Conservation (phyloP, 2,888 invertebrate species). For the Troglohyphantes excavatus region DNA sequence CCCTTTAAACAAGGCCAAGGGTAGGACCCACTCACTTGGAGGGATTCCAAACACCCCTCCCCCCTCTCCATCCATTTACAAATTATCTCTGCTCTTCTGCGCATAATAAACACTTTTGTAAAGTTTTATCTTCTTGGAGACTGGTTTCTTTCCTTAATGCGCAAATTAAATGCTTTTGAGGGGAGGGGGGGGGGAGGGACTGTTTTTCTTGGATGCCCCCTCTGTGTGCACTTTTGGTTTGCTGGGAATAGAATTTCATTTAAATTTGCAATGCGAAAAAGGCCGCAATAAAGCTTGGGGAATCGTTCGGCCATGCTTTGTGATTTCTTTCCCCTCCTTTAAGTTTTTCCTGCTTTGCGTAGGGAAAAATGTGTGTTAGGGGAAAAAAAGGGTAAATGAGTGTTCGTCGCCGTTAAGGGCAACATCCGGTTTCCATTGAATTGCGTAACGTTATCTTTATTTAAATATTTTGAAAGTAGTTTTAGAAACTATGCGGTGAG, state of each 20-base stretch:
- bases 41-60: slow-evolving; percentile 14
- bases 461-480: neutral
- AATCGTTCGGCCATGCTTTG: neutral
- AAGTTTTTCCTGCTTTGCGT: neutral
- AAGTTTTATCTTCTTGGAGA: slow-evolving; percentile 68
- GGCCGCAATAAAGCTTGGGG: neutral
- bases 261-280: slow-evolving; percentile 11
- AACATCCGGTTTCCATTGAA: neutral
- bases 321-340: neutral
- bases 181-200: too few species aligned
- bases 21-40: slow-evolving; percentile 35
- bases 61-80: slow-evolving; percentile 58
- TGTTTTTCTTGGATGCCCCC: slow-evolving; percentile 47
- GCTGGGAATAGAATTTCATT: neutral
- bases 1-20: slow-evolving; percentile 56
- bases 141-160: slow-evolving; percentile 48
- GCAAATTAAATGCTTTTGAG: slow-evolving; percentile 44
- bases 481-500: neutral
- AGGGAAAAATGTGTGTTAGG: neutral
- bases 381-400: neutral
- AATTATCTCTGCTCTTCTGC: slow-evolving; percentile 66
- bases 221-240: neutral
- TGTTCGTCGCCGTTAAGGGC: neutral
- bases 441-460: neutral
- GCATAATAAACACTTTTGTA: slow-evolving; percentile 71